Evolutionary conservation across 2,888 invertebrate genomes (phyloP), one percentile per base, ranked within the genome.

Genomic region (Lochmaea capreae): DNA sequence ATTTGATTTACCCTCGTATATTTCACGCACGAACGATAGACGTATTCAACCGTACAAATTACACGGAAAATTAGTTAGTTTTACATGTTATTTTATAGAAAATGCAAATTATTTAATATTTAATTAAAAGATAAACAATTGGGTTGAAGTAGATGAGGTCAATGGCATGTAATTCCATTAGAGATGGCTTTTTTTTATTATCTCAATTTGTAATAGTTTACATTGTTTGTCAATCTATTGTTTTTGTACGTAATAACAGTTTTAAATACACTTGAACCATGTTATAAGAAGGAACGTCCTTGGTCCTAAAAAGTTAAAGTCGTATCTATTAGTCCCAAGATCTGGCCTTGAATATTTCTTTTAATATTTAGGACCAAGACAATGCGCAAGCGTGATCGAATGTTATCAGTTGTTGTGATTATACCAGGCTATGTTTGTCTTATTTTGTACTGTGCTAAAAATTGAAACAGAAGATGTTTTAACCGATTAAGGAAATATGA

Each of bases 41-140:
- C n/a, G 9, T 65, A 46, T 49, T 52, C 65, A 26, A 26, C 22
- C 65, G 49, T 65, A 49, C n/a, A 49, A 39, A 46, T 49, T 65
- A 65, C 49, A 65, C 49, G 52, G 26, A 63, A 46, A 63, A 63
- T 63, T 16, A 18, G 33, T 16, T 43, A n/a, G 18, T 65, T 22
- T 5, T 22, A 65, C 52, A 63, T 63, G 10, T 11, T 49, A 26
- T 65, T 65, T 52, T 8, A 39, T 39, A 39, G 33, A 39, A 39
- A 16, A 39, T 39, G 33, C 33, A 39, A 39, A 39, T 39, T 39
- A 39, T 39, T 39, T 39, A 57, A 57, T 66, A 54, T 33, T 16
- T 52, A 54, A 54, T 54, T 66, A n/a, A 22, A 33, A 52, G 54
- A 39, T 26, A 65, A n/a, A 66, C 54, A 66, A 54, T 22, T n/a